Conservation (phyloP, 2,888 invertebrate genomes). For the Cosmorhoe ocellata region DNA sequence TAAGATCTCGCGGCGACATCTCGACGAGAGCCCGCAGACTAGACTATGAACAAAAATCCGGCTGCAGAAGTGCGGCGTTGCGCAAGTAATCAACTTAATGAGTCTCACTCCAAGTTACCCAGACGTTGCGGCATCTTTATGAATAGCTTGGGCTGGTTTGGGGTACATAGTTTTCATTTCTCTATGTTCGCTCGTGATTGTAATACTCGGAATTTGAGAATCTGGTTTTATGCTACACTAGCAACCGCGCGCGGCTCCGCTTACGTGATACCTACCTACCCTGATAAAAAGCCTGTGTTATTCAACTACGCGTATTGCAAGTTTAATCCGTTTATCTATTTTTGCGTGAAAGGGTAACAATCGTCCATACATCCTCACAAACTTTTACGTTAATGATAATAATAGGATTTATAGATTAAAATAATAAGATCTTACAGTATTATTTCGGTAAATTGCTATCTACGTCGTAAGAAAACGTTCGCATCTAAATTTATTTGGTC, state of each 20-base stretch:
- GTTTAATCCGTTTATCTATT: no score
- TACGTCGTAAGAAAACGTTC: not conserved
- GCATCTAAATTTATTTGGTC: conserved; percentile 1
- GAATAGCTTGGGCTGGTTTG: conserved; percentile 14
- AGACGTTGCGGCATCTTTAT: conserved; percentile 21
- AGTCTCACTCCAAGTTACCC: conserved; percentile 37
- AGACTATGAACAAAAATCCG: conserved; percentile 45
- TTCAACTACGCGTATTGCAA: no score
- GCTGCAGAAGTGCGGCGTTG: conserved; percentile 30
- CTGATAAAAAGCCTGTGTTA: no score
- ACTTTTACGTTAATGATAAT: no score
- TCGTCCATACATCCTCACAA: no score
- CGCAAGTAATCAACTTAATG: conserved; percentile 44
- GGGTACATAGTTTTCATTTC: conserved; percentile 2
- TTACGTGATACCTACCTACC: no score
- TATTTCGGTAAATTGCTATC: no score
- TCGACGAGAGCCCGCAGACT: conserved; percentile 39
- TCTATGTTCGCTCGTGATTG: not conserved
- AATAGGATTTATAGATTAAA: no score
- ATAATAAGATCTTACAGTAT: no score
- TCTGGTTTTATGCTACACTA: no score
- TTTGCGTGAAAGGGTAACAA: no score
- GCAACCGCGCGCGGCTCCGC: no score
- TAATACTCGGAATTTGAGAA: not conserved
- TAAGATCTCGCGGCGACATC: conserved; percentile 52